Conservation (phyloP, 2,797 vertebrate genomes). For the Cygnus olor region DNA sequence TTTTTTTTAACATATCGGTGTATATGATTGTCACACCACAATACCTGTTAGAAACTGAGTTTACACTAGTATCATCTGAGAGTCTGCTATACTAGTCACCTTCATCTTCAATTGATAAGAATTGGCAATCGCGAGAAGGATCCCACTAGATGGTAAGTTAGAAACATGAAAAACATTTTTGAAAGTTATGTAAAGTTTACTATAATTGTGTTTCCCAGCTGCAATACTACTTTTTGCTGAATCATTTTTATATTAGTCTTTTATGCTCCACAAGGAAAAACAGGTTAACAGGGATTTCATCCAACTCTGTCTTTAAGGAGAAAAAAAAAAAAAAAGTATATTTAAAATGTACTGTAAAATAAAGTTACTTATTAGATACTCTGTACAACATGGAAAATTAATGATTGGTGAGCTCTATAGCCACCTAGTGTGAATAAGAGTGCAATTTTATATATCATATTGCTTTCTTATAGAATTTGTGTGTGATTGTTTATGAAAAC, state of each 20-base stretch:
- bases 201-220: neutral
- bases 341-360: neutral
- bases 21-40: neutral
- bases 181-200: neutral
- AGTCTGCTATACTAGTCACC: neutral
- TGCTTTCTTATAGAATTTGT: neutral
- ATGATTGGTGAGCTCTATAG: neutral
- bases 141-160: neutral
- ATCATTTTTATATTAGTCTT: neutral
- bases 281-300: neutral
- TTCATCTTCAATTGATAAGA: neutral
- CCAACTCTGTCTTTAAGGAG: neutral
- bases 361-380: neutral
- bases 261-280: neutral
- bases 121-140: neutral
- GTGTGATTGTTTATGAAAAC: neutral
- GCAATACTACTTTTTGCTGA: neutral
- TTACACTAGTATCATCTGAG: neutral
- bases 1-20: neutral
- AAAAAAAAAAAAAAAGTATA: neutral
- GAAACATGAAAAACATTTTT: neutral
- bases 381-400: neutral
- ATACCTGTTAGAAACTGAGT: neutral
- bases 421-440: neutral
- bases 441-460: neutral